Percentiles rank a stretch among this genome's conserved stretches.
phyloP scores from a whole-genome alignment of 2,797 vertebrate genomes.

The Aythya fuligula region DNA sequence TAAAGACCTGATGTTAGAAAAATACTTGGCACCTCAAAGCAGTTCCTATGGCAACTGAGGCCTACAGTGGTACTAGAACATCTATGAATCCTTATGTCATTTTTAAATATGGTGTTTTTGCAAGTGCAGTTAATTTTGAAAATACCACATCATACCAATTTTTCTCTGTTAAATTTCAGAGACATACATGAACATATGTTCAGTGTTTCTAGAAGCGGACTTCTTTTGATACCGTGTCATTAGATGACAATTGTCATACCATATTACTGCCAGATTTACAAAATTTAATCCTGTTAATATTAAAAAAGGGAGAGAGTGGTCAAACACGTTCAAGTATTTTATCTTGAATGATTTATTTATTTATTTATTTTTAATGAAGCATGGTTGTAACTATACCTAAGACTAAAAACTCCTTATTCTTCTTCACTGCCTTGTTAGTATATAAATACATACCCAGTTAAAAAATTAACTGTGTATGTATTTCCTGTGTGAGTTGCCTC shows the following conservation, averaged over 20 bases:
- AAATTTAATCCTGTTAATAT: not conserved
- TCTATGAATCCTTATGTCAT: not conserved
- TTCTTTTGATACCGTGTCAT: not conserved
- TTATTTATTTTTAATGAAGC: not conserved
- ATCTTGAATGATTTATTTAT: not conserved
- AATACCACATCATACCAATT: not conserved
- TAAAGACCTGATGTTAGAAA: slow-evolving; percentile 30
- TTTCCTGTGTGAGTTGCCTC: not conserved
- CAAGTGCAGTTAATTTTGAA: not conserved
- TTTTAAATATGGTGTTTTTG: not conserved
- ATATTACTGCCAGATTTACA: not conserved
- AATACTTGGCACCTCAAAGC: not conserved
- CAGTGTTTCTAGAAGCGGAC: not conserved
- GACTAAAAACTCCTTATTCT: not conserved
- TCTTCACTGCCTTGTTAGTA: not conserved
- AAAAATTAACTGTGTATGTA: not conserved
- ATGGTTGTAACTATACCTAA: not conserved
- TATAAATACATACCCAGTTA: not conserved
- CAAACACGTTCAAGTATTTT: not conserved
- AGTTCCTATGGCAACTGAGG: slow-evolving; percentile 53
- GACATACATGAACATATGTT: not conserved
- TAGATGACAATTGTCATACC: not conserved
- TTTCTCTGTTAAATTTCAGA: not conserved
- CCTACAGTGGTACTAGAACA: not conserved
- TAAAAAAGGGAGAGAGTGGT: not conserved